Evolutionary conservation across 2,888 invertebrate species (phyloP).

Genomic region (Drosophila pseudotalamancana): DNA sequence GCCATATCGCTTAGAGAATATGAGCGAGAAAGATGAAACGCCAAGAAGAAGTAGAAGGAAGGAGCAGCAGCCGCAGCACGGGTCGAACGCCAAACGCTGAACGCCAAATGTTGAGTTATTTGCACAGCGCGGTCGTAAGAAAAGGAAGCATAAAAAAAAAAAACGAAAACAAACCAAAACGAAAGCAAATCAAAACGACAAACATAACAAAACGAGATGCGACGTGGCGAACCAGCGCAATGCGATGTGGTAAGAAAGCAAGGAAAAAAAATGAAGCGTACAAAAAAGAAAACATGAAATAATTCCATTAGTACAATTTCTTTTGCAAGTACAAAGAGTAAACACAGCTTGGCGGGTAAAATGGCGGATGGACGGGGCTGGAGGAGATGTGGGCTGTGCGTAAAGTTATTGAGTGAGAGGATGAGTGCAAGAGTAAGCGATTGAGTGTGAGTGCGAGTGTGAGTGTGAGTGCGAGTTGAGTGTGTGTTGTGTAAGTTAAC

Average conservation of each 20-base stretch:
- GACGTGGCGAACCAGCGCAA: conserved; percentile 27
- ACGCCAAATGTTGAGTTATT: conserved; percentile 50
- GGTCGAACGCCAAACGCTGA: conserved; percentile 1
- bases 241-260: conserved; percentile 3
- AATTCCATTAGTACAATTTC: conserved; percentile 83
- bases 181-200: conserved; percentile 71
- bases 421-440: not conserved
- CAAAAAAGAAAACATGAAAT: conserved; percentile 71
- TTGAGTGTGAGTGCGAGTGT: not conserved
- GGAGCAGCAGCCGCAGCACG: conserved; percentile 1
- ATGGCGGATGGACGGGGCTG: not conserved
- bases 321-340: conserved; percentile 83
- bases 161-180: conserved; percentile 36
- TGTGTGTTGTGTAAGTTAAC: not conserved
- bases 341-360: conserved; percentile 57
- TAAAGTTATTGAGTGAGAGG: conserved; percentile 27
- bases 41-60: conserved; percentile 11
- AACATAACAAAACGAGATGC: conserved; percentile 70
- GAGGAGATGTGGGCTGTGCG: conserved; percentile 17
- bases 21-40: conserved; percentile 41
- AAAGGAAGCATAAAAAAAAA: conserved; percentile 23
- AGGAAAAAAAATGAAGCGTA: conserved; percentile 5
- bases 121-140: conserved; percentile 59
- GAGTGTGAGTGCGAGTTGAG: not conserved
- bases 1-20: not conserved